Conservation (phyloP, 2,888 invertebrate species). For the Aphrophora alni region DNA sequence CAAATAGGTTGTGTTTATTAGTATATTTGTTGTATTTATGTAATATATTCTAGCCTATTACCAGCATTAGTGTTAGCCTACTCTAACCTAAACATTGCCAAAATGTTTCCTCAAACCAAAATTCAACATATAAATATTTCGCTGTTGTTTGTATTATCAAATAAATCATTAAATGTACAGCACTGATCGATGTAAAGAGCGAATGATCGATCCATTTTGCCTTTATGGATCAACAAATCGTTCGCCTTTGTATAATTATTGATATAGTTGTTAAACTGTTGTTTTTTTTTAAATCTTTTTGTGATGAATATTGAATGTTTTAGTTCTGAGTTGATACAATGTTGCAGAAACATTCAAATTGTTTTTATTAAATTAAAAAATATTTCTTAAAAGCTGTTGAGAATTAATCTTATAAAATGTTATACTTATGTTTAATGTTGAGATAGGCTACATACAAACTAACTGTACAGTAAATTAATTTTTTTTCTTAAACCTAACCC, state of each 20-base stretch:
- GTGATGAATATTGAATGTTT: background rate
- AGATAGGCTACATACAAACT: no score
- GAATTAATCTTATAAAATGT: no score
- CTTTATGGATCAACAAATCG: background rate
- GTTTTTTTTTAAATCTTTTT: background rate
- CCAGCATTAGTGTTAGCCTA: no score
- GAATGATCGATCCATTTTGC: constrained; percentile 1
- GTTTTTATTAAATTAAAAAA: no score
- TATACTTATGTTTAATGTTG: no score
- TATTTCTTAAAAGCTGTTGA: no score
- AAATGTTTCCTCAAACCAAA: background rate
- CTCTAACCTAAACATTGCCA: background rate
- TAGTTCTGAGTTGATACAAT: background rate
- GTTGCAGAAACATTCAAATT: no score
- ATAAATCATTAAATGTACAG: background rate
- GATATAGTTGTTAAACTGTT: background rate
- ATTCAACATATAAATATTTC: background rate
- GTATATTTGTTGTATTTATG: no score
- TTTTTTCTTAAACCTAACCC: no score
- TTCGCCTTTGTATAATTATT: background rate
- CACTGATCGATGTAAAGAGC: background rate
- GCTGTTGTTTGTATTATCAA: constrained; percentile 9
- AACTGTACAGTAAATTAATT: no score
- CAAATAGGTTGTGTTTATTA: no score
- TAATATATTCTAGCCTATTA: no score